Base-by-base conservation (phyloP, 2,113 vertebrate species). In the Micromys minutus region DNA sequence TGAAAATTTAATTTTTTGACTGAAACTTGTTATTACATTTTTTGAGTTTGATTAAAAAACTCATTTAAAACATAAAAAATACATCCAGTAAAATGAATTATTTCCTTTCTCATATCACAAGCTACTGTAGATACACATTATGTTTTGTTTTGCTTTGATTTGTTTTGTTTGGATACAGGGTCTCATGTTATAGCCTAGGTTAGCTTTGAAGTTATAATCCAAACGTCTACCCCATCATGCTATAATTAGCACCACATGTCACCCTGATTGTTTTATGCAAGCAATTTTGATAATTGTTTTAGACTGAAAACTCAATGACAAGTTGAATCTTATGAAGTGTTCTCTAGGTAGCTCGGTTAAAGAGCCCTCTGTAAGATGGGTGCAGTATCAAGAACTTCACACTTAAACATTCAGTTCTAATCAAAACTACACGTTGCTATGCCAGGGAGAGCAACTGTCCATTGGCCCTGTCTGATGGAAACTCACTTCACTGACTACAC, bases 31-130 rank as follows among this genome's bases (percentile, higher is more conserved):
- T 61, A 17, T 86, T 87, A 65, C 65, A 12, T 8, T 34, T 52
- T 79, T 16, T 76, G 52, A 34, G 16, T 71, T 50, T 90, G 65
- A 7, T 74, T 94, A 97, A 81, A 95, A 97, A 84, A 26, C n/a
- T 6, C 29, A 36, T 85, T 67, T 76, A 95, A 92, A 42, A 92
- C 61, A 63, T 45, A 84, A n/a, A n/a, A n/a, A 29, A n/a, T 47
- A 39, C 1, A 34, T n/a, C 12, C 65, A 29, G 61, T 61, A 80
- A 89, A 0, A 34, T 63, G 7, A 47, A 79, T 90, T 61, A 45
- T 61, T 59, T 75, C 29, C 26, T 85, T 21, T 90, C 65, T 80
- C 47, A 63, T 1, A 50, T 26, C 80, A 94, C 34, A 85, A 94
- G 7, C n/a, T 87, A 4, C 24, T 42, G 16, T 34, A 80, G 45